Evolutionary conservation across 2,113 vertebrate genomes (phyloP).

Genomic region (Polypterus senegalus): DNA sequence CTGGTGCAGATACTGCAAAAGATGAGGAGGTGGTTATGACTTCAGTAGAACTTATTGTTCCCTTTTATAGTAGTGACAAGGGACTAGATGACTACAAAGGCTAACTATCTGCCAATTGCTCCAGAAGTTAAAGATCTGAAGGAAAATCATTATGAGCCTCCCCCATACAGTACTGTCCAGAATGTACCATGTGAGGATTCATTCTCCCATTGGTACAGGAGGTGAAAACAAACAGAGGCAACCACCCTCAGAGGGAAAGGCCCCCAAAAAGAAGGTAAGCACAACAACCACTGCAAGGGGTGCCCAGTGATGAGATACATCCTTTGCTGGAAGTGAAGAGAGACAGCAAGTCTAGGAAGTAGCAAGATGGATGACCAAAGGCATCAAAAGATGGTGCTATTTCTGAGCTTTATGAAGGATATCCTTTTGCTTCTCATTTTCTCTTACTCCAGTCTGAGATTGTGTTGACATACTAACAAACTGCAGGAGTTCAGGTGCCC

Average conservation of each 20-base stretch:
- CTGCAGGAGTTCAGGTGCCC: too few species aligned
- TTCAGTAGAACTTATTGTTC: constrained; percentile 86
- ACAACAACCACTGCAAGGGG: constrained; percentile 96
- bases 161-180: constrained; percentile 67
- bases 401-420: too few species aligned
- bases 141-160: constrained; percentile 89
- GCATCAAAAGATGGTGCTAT: constrained; percentile 79
- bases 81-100: constrained; percentile 90
- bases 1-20: constrained; percentile 89
- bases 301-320: constrained; percentile 92
- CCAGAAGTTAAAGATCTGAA: constrained; percentile 95
- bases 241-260: constrained; percentile 71
- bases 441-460: too few species aligned
- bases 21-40: constrained; percentile 95
- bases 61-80: constrained; percentile 95
- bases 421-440: too few species aligned
- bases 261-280: constrained; percentile 91
- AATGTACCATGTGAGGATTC: constrained; percentile 48
- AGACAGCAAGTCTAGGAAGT: constrained; percentile 98
- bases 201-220: constrained; percentile 31
- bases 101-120: constrained; percentile 86
- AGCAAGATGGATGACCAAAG: constrained; percentile 93
- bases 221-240: constrained; percentile 73
- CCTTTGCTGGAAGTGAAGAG: constrained; percentile 94
- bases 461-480: too few species aligned